Conservation (phyloP, 2,797 vertebrate genomes). For the Bufotes viridis region DNA sequence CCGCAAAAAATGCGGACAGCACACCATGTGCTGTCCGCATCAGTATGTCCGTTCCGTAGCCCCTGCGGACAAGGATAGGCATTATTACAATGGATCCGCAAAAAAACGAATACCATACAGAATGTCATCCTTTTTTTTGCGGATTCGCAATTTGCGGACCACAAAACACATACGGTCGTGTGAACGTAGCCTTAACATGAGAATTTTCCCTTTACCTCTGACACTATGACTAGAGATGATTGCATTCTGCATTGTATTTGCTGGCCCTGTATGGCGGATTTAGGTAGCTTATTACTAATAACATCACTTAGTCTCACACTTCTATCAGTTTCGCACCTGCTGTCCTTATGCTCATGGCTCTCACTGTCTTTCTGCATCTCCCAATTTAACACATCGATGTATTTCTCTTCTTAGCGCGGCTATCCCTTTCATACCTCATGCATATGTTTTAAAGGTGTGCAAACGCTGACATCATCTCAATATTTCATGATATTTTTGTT, state of each 20-base stretch:
- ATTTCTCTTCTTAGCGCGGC: not conserved
- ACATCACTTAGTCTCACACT: not conserved
- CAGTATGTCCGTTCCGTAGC: too few species aligned
- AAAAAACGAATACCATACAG: too few species aligned
- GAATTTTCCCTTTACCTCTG: not conserved
- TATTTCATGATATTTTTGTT: slow-evolving; percentile 20
- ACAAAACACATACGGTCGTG: too few species aligned
- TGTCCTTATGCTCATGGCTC: not conserved
- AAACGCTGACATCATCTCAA: not conserved
- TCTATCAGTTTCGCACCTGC: slow-evolving; percentile 13
- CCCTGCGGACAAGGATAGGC: too few species aligned
- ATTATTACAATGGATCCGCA: too few species aligned
- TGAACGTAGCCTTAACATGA: too few species aligned
- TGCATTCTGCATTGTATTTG: not conserved
- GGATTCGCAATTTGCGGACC: too few species aligned
- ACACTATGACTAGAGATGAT: not conserved
- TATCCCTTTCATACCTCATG: not conserved
- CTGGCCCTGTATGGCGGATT: not conserved
- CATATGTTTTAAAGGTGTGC: slow-evolving; percentile 1
- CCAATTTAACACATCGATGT: slow-evolving; percentile 6
- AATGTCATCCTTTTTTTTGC: too few species aligned
- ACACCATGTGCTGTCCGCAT: too few species aligned
- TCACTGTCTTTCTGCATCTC: not conserved
- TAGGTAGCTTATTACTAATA: not conserved
- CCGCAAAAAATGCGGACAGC: too few species aligned